These are phyloP conservation scores for Prolemur simus DNA, from an alignment of 2,113 vertebrate species.

Conservation along the genomic window DNA sequence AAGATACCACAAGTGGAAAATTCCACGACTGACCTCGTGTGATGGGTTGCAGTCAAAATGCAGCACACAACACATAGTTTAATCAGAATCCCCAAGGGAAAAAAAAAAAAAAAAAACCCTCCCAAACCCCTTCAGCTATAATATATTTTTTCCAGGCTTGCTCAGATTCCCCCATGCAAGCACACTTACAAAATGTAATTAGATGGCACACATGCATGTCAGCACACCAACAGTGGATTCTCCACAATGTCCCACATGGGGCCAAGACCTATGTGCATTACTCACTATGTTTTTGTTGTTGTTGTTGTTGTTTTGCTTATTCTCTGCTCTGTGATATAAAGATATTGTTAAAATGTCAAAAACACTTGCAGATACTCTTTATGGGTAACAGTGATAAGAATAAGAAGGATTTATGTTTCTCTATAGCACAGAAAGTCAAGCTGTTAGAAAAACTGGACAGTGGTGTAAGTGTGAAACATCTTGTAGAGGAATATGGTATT, in stretches of 20 bases:
- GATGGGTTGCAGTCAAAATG: neutral
- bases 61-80: neutral
- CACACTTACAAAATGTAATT: neutral
- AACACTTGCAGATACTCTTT: neutral
- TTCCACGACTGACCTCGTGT: neutral
- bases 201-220: neutral
- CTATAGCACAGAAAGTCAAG: neutral
- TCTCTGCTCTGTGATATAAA: neutral
- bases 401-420: neutral
- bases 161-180: neutral
- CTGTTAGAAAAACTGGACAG: neutral
- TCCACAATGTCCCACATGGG: neutral
- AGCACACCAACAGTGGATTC: neutral
- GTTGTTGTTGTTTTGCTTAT: neutral
- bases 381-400: neutral
- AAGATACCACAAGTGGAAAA: neutral
- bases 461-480: neutral
- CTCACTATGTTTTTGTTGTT: neutral
- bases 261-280: neutral
- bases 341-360: neutral
- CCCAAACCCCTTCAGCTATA: neutral
- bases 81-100: neutral
- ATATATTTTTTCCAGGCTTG: neutral
- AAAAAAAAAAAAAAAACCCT: neutral
- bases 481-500: neutral